A percentile compares a stretch with the other conserved stretches of the same genome.
Evolutionary conservation across 2,888 invertebrate genomes (phyloP).

Genomic region (Corythucha ciliata): DNA sequence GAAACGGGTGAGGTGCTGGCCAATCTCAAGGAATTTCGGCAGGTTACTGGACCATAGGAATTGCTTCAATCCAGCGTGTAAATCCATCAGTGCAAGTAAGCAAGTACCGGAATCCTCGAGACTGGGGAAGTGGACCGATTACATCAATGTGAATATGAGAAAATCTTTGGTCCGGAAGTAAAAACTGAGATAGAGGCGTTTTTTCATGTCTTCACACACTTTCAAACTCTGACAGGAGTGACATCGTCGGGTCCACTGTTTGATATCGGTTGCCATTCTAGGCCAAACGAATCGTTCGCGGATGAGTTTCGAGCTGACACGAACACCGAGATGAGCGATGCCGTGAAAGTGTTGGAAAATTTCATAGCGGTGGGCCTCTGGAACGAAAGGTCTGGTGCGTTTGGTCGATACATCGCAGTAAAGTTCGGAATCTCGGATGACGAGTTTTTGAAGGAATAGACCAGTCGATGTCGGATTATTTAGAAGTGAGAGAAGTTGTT

Average conservation of each 20-base stretch:
- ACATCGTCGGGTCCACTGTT: constrained; percentile 8
- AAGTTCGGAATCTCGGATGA: not conserved
- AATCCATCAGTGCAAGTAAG: constrained; percentile 4
- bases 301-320: constrained; percentile 11
- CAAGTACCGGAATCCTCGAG: constrained; percentile 1
- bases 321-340: constrained; percentile 1
- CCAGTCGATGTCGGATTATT: not conserved
- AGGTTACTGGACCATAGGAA: constrained; percentile 6
- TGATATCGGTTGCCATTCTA: constrained; percentile 9
- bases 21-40: too few relatives aligned
- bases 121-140: constrained; percentile 9
- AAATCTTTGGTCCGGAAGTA: constrained; percentile 7
- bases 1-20: too few relatives aligned
- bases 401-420: constrained; percentile 11
- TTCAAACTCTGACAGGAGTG: constrained; percentile 40
- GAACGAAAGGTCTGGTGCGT: constrained; percentile 13
- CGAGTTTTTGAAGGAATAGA: not conserved
- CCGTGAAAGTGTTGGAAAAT: constrained; percentile 14
- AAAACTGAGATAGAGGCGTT: constrained; percentile 1
- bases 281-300: constrained; percentile 15
- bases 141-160: constrained; percentile 4
- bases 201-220: constrained; percentile 10
- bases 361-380: not conserved
- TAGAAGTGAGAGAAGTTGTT: not conserved
- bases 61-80: constrained; percentile 18